Base-by-base conservation (phyloP, 1,140 invertebrate genomes). In the Dendrolimus punctatus region DNA sequence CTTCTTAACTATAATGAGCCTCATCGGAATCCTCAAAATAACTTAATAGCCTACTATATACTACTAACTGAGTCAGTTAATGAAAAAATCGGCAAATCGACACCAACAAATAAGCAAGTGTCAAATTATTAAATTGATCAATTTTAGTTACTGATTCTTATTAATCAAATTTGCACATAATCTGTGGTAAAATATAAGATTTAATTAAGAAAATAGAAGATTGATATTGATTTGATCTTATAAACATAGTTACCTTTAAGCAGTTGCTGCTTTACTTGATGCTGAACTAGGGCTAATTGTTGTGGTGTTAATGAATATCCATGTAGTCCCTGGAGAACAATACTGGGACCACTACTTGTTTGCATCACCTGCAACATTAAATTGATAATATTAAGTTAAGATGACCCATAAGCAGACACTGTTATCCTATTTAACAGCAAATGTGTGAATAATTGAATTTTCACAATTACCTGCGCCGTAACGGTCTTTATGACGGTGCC, bases 401-500 rank as follows among this genome's bases (percentile, higher is more conserved):
- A 23, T 2, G 23, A 23, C 23, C 23, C 1, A 23, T 23, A 23
- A 23, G 23, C 23, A 23, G 1, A 10, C 5, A 46, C 44, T 8
- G 44, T 46, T 23, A 23, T 23, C 23, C 3, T 23, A 23, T 47
- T 36, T n/a, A 6, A n/a, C 6, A 46, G 4, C 8, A 37, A 36
- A 8, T 7, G 36, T 37, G 38, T 23, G 40, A 6, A 40, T 5
- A 50, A 41, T 5, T 10, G 41, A 40, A 40, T 9, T 40, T 39
- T 10, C 10, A 2, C 39, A 52, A 42, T 65, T 59, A 88, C 86
- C 81, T 91, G 90, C 1, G 94, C 94, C 2, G 94, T 95, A 0
- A 95, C 94, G 60, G 93, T 94, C 80, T 95, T 95, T n/a, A 95
- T 94, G 2, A 95, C 89, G 0, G 94, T 95, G n/a, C 94, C 94